Base-by-base conservation (phyloP, 2,113 vertebrate genomes). In the Phocoena phocoena region DNA sequence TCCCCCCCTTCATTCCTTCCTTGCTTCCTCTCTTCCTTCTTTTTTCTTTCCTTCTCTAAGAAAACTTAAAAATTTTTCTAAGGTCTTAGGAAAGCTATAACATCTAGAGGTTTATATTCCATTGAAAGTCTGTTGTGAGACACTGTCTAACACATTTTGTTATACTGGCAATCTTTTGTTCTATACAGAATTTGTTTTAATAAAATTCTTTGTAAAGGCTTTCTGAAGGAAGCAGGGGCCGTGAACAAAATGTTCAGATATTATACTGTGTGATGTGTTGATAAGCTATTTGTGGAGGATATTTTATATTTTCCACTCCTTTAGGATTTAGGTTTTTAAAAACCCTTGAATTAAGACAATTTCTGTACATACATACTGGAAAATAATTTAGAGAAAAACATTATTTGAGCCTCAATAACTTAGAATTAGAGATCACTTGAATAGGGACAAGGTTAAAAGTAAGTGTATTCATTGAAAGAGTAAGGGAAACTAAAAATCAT, bases 361-460 rank as follows among this genome's bases (percentile, higher is more conserved):
- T 60, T 71, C 28, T 13, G 28, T 70, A 31, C 6, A 41, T 77
- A n/a, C 8, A 12, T 28, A 86, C 38, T 73, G 55, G 65, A 33
- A 92, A 86, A 83, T 83, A 50, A 77, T 62, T 53, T 83, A 94
- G 36, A 89, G 55, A 50, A 94, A 86, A 62, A 33, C 71, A 88
- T 65, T 60, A 53, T 62, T 76, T 86, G 60, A 87, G 10, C 13
- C 41, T 86, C 41, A 55, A 14, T 74, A 63, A 90, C 76, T 79
- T 89, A 85, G 79, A 89, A 83, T 63, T 47, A 83, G 79, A 36
- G 28, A 44, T 86, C 47, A 67, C 62, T 74, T 67, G 38, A 87
- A 55, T 26, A 71, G 26, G 55, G 31, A 85, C 23, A 50, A 67
- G 11, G 38, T 68, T 88, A 76, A 73, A 93, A 67, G 18, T 33